A percentile compares a stretch with the other conserved stretches of the same genome.
Conservation (phyloP, 2,113 vertebrate genomes). For the Bungarus multicinctus region DNA sequence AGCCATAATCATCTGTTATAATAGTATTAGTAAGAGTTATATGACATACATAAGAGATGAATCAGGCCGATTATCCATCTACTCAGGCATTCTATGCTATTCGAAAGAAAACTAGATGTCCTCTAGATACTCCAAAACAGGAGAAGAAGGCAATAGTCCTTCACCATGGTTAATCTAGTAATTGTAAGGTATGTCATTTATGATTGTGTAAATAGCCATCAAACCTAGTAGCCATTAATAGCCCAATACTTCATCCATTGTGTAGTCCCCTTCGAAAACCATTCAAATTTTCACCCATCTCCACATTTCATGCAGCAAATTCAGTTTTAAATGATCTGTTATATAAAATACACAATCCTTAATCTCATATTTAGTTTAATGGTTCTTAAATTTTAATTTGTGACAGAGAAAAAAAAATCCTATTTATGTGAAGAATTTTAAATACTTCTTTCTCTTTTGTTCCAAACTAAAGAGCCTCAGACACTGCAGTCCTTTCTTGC, state of each 20-base stretch:
- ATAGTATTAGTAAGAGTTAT: background rate
- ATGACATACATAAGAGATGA: background rate
- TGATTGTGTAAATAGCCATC: background rate
- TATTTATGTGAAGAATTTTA: background rate
- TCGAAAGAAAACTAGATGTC: background rate
- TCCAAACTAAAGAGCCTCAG: background rate
- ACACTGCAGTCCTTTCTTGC: background rate
- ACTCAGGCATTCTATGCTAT: background rate
- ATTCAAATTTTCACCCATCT: background rate
- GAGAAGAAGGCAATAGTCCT: background rate
- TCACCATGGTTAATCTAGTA: background rate
- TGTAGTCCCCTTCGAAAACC: background rate
- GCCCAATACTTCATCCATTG: background rate
- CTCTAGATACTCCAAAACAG: background rate
- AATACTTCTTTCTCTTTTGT: background rate
- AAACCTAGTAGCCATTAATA: background rate
- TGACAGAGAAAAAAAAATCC: background rate
- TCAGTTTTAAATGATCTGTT: background rate
- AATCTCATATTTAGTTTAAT: background rate
- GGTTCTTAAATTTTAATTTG: background rate
- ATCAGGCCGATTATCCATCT: background rate
- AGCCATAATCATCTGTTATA: background rate
- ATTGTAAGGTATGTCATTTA: background rate
- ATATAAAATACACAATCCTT: background rate
- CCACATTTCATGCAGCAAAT: background rate